Conservation (phyloP, 2,113 vertebrate species). For the Edolisoma coerulescens region DNA sequence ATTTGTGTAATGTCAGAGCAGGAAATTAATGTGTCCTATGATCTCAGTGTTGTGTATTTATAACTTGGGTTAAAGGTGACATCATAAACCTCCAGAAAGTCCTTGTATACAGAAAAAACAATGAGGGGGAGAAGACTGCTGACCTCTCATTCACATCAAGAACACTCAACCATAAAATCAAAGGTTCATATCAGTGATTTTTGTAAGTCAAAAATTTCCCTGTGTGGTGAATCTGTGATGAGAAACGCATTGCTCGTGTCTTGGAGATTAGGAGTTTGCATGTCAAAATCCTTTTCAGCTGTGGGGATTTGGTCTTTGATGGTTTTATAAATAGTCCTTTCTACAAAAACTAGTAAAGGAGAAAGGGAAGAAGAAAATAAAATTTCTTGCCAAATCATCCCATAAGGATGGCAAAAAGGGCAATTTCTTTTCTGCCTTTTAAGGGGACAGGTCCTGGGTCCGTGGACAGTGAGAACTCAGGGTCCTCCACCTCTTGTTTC, state of each 20-base stretch:
- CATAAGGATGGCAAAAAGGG: background rate
- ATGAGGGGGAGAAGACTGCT: constrained; percentile 33
- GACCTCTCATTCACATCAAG: constrained; percentile 41
- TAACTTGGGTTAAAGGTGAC: constrained; percentile 48
- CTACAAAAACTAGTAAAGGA: background rate
- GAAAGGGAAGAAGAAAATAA: background rate
- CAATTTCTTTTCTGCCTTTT: background rate
- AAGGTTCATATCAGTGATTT: constrained; percentile 14
- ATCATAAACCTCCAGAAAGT: constrained; percentile 41
- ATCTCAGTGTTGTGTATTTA: constrained; percentile 38
- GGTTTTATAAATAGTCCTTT: background rate
- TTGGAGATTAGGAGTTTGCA: background rate
- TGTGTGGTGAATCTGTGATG: background rate
- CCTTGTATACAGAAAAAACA: constrained; percentile 58
- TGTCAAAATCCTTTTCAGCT: background rate
- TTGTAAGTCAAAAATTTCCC: background rate
- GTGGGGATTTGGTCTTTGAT: background rate
- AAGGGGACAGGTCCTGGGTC: background rate
- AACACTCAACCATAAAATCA: constrained; percentile 44
- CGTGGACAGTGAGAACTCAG: background rate
- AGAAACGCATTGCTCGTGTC: background rate
- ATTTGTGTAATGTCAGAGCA: constrained; percentile 20
- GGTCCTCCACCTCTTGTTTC: background rate
- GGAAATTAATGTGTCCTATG: constrained; percentile 33
- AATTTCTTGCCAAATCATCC: background rate